Evolutionary conservation across 1,140 invertebrate genomes (phyloP).

Genomic region (Calliopsis andreniformis): DNA sequence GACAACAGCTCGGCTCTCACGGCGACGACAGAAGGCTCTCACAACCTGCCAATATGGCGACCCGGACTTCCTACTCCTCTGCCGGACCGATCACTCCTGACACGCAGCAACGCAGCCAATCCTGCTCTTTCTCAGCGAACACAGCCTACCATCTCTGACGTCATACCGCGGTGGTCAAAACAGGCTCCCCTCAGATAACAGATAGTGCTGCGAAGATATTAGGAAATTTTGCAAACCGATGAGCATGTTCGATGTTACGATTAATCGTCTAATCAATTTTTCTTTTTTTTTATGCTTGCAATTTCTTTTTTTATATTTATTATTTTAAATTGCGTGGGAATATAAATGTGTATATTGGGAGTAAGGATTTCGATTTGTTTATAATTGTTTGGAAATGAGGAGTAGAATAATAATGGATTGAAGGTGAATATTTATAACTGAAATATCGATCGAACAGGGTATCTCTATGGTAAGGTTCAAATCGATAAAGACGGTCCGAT

Average conservation of each 20-base stretch:
- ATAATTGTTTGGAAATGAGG: too few species aligned
- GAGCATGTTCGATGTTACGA: too few species aligned
- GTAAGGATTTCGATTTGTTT: too few species aligned
- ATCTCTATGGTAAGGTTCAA: slow-evolving; percentile 4
- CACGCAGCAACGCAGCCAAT: slow-evolving; percentile 38
- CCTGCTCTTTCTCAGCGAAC: neutral
- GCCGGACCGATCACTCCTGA: slow-evolving; percentile 48
- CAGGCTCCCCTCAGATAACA: neutral
- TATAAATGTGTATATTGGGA: too few species aligned
- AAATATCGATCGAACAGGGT: slow-evolving; percentile 33
- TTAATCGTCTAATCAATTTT: too few species aligned
- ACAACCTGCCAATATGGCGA: slow-evolving; percentile 68
- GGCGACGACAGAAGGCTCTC: slow-evolving; percentile 63
- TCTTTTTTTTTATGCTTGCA: too few species aligned
- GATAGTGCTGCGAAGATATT: neutral
- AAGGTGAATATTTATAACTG: neutral
- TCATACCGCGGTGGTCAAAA: slow-evolving; percentile 36
- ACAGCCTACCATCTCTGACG: slow-evolving; percentile 36
- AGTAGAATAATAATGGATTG: neutral
- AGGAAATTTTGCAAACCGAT: too few species aligned
- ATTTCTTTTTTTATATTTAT: too few species aligned
- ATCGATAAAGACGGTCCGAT: slow-evolving; percentile 35
- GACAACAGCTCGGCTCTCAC: slow-evolving; percentile 59
- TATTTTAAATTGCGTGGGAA: too few species aligned
- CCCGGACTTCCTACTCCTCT: slow-evolving; percentile 46